Evolutionary conservation across 2,888 invertebrate genomes (phyloP).

Genomic region (Pseudococcus jackbeardsleyi): DNA sequence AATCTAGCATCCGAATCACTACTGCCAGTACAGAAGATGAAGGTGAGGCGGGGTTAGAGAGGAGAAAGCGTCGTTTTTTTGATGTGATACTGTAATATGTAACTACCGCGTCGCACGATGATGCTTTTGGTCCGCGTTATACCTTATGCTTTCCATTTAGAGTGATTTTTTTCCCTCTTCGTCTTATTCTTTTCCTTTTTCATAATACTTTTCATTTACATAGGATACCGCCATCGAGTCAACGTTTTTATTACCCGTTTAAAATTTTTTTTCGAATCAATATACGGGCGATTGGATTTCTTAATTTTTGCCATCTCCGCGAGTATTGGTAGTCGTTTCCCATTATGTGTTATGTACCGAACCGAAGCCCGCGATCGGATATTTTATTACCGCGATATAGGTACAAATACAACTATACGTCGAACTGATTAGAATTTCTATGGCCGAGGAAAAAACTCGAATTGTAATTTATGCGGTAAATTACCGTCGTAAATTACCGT

Average conservation of each 20-base stretch:
- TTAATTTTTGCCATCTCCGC: slow-evolving; percentile 1
- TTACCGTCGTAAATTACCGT: slow-evolving; percentile 25
- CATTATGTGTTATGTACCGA: neutral
- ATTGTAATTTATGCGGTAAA: slow-evolving; percentile 7
- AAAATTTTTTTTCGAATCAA: neutral
- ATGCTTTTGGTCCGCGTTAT: neutral
- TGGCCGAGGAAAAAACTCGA: neutral
- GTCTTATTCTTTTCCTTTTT: neutral
- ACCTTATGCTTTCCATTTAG: neutral
- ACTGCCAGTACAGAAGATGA: neutral
- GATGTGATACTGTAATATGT: neutral
- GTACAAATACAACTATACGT: neutral
- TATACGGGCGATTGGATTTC: slow-evolving; percentile 34
- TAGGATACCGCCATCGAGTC: slow-evolving; percentile 15
- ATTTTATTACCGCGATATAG: slow-evolving; percentile 23
- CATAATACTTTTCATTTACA: neutral
- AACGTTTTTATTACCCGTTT: slow-evolving; percentile 14
- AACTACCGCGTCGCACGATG: neutral
- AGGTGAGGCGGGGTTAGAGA: neutral
- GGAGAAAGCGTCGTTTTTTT: neutral
- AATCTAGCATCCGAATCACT: neutral
- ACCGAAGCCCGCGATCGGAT: neutral
- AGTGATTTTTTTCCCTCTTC: neutral
- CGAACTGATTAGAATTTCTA: slow-evolving; percentile 19
- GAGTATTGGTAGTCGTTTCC: neutral